phyloP scores from a whole-genome alignment of 2,888 invertebrate genomes.

The Pardosa pseudoannulata region DNA sequence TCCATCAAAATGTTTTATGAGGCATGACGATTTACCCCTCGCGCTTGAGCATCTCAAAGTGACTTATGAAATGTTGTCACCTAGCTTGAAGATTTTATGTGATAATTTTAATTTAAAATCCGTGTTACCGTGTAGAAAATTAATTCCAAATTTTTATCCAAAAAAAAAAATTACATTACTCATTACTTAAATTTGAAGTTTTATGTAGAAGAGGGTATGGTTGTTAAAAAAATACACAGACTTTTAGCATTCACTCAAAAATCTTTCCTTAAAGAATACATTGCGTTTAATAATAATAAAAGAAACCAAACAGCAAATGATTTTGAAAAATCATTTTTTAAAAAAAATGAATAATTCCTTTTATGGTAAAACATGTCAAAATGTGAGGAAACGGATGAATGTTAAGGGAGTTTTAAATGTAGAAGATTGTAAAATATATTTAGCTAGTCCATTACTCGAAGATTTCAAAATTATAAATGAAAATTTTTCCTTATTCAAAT shows the following conservation, averaged over 20 bases:
- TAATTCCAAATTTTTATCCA: neutral
- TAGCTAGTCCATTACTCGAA: slow-evolving; percentile 18
- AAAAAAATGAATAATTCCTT: slow-evolving; percentile 22
- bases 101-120: neutral
- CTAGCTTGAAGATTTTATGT: neutral
- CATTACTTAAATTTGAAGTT: slow-evolving; percentile 42
- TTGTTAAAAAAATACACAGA: slow-evolving; percentile 33
- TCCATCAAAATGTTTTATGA: neutral
- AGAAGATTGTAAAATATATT: slow-evolving; percentile 32
- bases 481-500: slow-evolving; percentile 29
- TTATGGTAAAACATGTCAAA: slow-evolving; percentile 24
- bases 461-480: slow-evolving; percentile 34
- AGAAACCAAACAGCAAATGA: neutral
- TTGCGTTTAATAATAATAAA: slow-evolving; percentile 29
- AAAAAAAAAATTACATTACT: slow-evolving; percentile 30
- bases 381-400: slow-evolving; percentile 12
- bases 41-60: neutral
- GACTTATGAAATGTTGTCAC: neutral
- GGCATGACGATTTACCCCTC: neutral
- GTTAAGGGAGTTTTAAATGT: slow-evolving; percentile 29
- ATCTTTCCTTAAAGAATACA: slow-evolving; percentile 19
- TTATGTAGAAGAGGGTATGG: slow-evolving; percentile 22
- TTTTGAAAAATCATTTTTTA: slow-evolving; percentile 19
- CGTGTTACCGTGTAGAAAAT: neutral
- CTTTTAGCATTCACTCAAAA: slow-evolving; percentile 29